phyloP scores from a whole-genome alignment of 2,888 invertebrate genomes.

The Trachelus stipa region DNA sequence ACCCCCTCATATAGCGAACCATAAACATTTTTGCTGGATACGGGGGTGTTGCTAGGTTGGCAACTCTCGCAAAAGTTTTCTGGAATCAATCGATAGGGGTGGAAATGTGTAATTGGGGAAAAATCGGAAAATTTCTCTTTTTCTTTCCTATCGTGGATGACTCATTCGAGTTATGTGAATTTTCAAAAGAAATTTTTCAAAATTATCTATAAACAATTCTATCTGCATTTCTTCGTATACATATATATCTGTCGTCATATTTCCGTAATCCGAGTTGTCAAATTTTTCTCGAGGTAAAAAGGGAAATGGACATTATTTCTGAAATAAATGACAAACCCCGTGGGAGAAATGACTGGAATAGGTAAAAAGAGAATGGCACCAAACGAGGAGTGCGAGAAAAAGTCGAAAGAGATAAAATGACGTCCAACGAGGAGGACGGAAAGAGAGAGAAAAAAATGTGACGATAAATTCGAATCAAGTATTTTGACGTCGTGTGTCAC shows the following conservation, averaged over 20 bases:
- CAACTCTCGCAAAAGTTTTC: neutral
- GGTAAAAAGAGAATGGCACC: neutral
- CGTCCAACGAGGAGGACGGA: neutral
- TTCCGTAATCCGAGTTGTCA: neutral
- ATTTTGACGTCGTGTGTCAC: neutral
- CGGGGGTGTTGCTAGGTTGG: neutral
- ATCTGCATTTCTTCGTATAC: neutral
- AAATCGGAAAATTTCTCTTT: neutral
- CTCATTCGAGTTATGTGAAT: neutral
- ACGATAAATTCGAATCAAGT: neutral
- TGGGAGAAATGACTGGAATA: neutral
- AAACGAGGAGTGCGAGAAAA: neutral
- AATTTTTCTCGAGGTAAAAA: neutral
- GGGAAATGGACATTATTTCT: neutral
- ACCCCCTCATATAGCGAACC: neutral
- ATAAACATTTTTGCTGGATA: neutral
- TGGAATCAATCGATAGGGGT: neutral
- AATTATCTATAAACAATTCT: neutral
- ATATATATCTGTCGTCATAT: neutral
- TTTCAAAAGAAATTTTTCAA: neutral
- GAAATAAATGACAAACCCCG: neutral
- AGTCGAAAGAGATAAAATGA: neutral
- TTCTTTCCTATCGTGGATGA: neutral
- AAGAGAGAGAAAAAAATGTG: neutral
- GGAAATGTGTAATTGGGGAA: neutral